These are phyloP conservation scores for Heliconius hewitsoni DNA, from an alignment of 1,140 invertebrate species.

Conservation along the genomic window DNA sequence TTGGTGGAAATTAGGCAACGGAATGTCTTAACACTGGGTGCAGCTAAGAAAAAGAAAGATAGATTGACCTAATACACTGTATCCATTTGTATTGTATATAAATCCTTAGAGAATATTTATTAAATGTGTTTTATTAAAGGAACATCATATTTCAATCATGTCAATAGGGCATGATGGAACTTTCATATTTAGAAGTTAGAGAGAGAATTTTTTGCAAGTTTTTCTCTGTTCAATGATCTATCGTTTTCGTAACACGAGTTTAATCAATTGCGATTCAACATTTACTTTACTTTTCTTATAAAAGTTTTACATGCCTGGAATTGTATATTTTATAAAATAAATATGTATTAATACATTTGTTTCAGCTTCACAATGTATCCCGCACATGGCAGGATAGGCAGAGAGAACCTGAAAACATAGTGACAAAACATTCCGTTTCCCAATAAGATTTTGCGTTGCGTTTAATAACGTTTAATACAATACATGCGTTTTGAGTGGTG, in stretches of 20 bases:
- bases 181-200: background rate
- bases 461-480: no score
- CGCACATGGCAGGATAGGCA: no score
- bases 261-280: background rate
- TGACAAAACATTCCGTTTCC: no score
- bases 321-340: background rate
- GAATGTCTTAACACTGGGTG: no score
- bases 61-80: background rate
- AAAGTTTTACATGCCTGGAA: background rate
- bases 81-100: background rate
- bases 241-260: background rate
- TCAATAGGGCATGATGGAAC: constrained; percentile 12
- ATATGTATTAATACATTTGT: no score
- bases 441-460: no score
- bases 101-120: background rate
- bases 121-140: background rate
- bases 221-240: constrained; percentile 6
- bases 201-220: background rate
- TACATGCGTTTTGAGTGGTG: no score
- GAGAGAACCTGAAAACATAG: no score
- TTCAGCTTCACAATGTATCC: no score
- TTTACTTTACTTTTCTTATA: background rate
- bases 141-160: constrained; percentile 6
- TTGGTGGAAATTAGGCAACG: no score
- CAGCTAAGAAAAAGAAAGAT: background rate